Base-by-base conservation (phyloP, 2,888 invertebrate genomes). In the Crossocerus cetratus region DNA sequence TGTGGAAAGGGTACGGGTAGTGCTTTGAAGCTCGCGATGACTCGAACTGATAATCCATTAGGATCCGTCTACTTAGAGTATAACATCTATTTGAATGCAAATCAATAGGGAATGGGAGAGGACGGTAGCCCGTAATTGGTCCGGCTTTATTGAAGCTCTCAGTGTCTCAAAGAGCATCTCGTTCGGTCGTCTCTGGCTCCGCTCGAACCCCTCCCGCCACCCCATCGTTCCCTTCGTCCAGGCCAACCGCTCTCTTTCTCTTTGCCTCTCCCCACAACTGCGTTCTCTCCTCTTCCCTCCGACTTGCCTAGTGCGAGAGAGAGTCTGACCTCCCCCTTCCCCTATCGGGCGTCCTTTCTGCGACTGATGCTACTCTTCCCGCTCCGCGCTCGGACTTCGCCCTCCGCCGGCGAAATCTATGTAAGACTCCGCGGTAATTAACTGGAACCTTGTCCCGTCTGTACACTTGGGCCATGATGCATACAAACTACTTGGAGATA, bases 51-150 rank as follows among this genome's bases (percentile, higher is more conserved):
- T 90, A 90, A 90, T 90, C 90, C 90, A 90, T 90, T 90, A 90
- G 90, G 89, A 90, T 90, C 88, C 88, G 89, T 89, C 89, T 90
- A 90, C 90, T 90, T 90, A 90, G 89, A 89, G 90, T 89, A 89
- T 89, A 90, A 89, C 90, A 89, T 90, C 89, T 90, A 90, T 90
- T 90, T 89, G 89, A 90, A 90, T 90, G 90, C 89, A 90, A 90
- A 90, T 90, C 90, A 89, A 90, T 90, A 89, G 88, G 87, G 88
- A 87, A 88, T 86, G 87, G 86, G 87, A 83, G 85, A 83, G 86
- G 88, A 88, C 87, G 88, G 86, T 84, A 87, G 86, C 84, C 87
- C 87, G 89, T 90, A 90, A 90, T 90, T 90, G 90, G 89, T 90
- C 89, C 87, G 85, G 88, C 90, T 90, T 90, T 89, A 90, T 90